phyloP scores from a whole-genome alignment of 2,888 invertebrate species.

The Ctenicera cuprea region DNA sequence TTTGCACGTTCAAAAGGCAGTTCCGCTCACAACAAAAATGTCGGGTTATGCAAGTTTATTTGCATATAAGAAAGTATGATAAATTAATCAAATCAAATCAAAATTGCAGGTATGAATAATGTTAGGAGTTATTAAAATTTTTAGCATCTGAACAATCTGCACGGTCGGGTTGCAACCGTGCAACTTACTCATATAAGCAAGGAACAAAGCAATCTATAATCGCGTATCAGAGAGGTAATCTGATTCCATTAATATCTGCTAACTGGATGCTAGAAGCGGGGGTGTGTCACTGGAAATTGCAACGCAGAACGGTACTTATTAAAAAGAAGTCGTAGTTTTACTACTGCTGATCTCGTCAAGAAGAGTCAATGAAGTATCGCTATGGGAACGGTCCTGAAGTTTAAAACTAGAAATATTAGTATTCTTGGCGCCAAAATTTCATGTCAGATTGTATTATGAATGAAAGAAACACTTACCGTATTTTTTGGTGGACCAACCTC shows the following conservation, averaged over 20 bases:
- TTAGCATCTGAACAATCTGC: conserved; percentile 26
- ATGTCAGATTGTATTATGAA: no score
- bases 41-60: conserved; percentile 23
- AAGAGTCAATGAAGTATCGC: no score
- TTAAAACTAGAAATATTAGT: no score
- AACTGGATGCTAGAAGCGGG: conserved; percentile 48
- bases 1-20: background rate
- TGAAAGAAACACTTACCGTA: no score
- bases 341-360: no score
- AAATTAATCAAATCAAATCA: conserved; percentile 42
- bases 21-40: background rate
- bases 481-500: no score
- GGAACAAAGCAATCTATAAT: conserved; percentile 64
- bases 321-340: no score
- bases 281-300: conserved; percentile 33
- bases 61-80: conserved; percentile 33
- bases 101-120: conserved; percentile 44
- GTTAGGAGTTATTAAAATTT: conserved; percentile 36
- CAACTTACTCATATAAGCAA: conserved; percentile 44
- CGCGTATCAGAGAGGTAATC: conserved; percentile 65
- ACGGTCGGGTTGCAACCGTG: conserved; percentile 48
- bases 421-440: no score
- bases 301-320: conserved; percentile 10
- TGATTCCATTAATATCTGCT: conserved; percentile 65
- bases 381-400: no score